Evolutionary conservation across 2,797 vertebrate genomes (phyloP).

Genomic region (Coccyzus lansbergi): DNA sequence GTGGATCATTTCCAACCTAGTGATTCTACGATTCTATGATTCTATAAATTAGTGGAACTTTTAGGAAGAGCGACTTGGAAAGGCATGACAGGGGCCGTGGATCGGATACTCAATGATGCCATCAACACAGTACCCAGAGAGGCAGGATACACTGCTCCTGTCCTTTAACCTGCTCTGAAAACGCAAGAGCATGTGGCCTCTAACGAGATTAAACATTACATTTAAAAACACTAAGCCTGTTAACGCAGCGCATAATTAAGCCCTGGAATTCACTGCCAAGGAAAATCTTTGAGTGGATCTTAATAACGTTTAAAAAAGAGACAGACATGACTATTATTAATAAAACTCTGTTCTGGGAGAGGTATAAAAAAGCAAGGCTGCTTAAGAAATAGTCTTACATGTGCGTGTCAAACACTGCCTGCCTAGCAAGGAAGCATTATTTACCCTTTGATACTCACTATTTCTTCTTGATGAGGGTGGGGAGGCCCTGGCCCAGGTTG

Average conservation of each 20-base stretch:
- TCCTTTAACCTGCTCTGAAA: not conserved
- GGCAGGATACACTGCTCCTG: accelerated
- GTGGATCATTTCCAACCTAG: too few relatives aligned
- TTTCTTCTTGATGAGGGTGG: too few relatives aligned
- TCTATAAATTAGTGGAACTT: not conserved
- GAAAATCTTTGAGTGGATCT: constrained; percentile 33
- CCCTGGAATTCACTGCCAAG: constrained; percentile 12
- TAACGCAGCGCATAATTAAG: constrained; percentile 25
- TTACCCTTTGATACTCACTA: not conserved
- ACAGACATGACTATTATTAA: constrained; percentile 18
- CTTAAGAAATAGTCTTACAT: not conserved
- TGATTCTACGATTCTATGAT: too few relatives aligned
- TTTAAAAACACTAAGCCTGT: constrained; percentile 18
- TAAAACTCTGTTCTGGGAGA: not conserved
- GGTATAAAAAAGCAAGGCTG: not conserved
- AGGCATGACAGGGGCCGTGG: accelerated
- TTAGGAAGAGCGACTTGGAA: not conserved
- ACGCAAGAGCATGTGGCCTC: not conserved
- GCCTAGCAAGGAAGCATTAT: too few relatives aligned
- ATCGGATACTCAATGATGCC: not conserved
- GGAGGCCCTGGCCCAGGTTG: too few relatives aligned
- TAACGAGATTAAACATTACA: not conserved
- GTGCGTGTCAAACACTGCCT: not conserved
- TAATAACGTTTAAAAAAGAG: constrained; percentile 14
- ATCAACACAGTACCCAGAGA: not conserved